Percentiles rank a stretch among this genome's conserved stretches.
These are phyloP conservation scores for Drosophila sulfurigaster DNA, from an alignment of 1,140 invertebrate species.

Conservation along the genomic window DNA sequence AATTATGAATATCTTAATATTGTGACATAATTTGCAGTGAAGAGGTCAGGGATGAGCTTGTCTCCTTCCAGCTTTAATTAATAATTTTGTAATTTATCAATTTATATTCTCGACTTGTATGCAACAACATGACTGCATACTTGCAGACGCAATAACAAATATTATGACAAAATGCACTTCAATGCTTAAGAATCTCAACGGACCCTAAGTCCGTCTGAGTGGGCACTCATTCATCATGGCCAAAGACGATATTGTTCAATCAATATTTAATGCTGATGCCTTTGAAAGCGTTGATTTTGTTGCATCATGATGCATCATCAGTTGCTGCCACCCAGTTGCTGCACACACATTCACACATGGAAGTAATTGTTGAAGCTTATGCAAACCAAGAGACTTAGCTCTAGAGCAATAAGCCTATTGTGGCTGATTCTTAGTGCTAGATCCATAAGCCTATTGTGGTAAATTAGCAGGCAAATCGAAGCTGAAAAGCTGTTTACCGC, in stretches of 20 bases:
- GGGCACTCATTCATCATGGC: neutral
- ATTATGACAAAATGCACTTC: conserved; percentile 53
- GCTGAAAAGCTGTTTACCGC: neutral
- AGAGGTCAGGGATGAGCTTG: neutral
- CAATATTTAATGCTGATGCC: conserved; percentile 53
- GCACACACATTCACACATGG: too few species aligned
- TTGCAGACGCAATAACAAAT: conserved; percentile 53
- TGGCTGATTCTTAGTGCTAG: neutral
- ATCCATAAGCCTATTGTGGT: conserved; percentile 25
- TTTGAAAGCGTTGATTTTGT: conserved; percentile 20
- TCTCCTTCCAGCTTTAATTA: conserved; percentile 65
- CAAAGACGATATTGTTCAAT: conserved; percentile 26
- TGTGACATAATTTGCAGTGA: conserved; percentile 62
- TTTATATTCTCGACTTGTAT: conserved; percentile 57
- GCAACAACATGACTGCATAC: conserved; percentile 26
- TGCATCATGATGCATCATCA: conserved; percentile 8
- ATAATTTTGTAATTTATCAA: conserved; percentile 81
- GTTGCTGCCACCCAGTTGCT: neutral
- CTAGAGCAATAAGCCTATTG: conserved; percentile 14
- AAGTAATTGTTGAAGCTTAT: neutral
- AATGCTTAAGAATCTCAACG: neutral
- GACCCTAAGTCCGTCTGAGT: conserved; percentile 4
- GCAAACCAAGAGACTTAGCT: conserved; percentile 5
- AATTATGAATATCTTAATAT: conserved; percentile 83
- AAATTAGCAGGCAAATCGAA: conserved; percentile 22